These are phyloP conservation scores for Reticulitermes lucifugus DNA, from an alignment of 2,888 invertebrate genomes.

Conservation along the genomic window DNA sequence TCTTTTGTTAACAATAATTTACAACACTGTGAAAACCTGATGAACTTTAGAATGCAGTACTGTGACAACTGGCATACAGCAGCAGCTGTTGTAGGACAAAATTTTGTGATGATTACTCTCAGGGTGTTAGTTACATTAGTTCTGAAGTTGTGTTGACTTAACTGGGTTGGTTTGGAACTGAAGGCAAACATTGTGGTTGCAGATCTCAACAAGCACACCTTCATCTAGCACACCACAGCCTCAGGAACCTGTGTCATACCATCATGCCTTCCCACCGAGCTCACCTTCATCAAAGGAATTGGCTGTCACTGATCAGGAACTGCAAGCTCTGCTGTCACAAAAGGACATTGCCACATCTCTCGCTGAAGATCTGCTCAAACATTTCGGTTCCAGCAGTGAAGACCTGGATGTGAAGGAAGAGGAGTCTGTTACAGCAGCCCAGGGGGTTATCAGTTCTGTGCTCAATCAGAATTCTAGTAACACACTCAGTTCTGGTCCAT, in stretches of 20 bases:
- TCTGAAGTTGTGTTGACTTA: too few relatives aligned
- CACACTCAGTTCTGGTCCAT: constrained; percentile 67
- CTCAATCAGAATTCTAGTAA: constrained; percentile 26
- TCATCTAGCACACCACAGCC: constrained; percentile 26
- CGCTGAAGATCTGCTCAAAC: constrained; percentile 89
- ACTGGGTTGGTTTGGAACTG: too few relatives aligned
- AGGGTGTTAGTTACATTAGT: too few relatives aligned
- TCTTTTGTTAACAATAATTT: too few relatives aligned
- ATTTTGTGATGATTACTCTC: too few relatives aligned
- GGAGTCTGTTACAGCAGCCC: constrained; percentile 25
- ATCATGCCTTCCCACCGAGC: constrained; percentile 36
- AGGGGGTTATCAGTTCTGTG: constrained; percentile 24
- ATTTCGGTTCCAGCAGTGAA: constrained; percentile 76
- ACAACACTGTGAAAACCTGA: too few relatives aligned
- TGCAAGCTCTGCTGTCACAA: constrained; percentile 78
- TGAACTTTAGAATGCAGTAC: too few relatives aligned
- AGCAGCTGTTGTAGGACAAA: too few relatives aligned
- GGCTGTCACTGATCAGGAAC: constrained; percentile 72
- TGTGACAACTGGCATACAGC: too few relatives aligned
- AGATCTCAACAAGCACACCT: constrained; percentile 9
- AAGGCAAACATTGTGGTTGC: not conserved
- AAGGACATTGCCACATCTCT: constrained; percentile 82
- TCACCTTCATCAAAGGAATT: constrained; percentile 46
- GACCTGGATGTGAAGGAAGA: constrained; percentile 68
- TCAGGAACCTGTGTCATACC: constrained; percentile 27